These are phyloP conservation scores for Epinephelus lanceolatus DNA, from an alignment of 2,113 vertebrate species.

Conservation along the genomic window DNA sequence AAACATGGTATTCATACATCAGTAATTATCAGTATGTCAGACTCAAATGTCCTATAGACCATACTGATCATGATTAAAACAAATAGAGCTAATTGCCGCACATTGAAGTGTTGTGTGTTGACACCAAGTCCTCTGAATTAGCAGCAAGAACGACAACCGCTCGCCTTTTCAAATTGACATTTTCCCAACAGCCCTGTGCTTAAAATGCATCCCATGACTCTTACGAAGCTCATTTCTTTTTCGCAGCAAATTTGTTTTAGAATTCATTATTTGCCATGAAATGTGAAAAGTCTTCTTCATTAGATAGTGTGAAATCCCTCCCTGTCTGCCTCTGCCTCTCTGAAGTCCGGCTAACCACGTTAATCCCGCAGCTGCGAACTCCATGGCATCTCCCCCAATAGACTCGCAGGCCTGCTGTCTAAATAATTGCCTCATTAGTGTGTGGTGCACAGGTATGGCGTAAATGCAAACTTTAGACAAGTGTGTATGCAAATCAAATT, in stretches of 20 bases:
- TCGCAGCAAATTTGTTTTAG: slow-evolving; percentile 76
- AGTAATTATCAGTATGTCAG: slow-evolving; percentile 70
- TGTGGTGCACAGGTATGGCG: slow-evolving; percentile 76
- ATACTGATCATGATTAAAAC: slow-evolving; percentile 81
- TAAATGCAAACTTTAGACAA: slow-evolving; percentile 77
- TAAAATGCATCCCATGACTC: slow-evolving; percentile 72
- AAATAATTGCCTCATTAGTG: slow-evolving; percentile 86
- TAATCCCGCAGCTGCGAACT: slow-evolving; percentile 70
- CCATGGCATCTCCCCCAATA: slow-evolving; percentile 59
- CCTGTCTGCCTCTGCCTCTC: slow-evolving; percentile 73
- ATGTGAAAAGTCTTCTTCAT: slow-evolving; percentile 83
- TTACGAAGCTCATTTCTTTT: slow-evolving; percentile 72
- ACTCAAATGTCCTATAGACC: slow-evolving; percentile 68
- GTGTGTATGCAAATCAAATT: slow-evolving; percentile 77
- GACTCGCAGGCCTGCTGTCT: slow-evolving; percentile 72
- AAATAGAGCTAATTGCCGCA: slow-evolving; percentile 27
- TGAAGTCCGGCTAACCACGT: slow-evolving; percentile 80
- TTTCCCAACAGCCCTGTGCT: slow-evolving; percentile 53
- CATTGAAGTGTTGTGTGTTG: slow-evolving; percentile 53
- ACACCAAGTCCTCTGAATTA: slow-evolving; percentile 63
- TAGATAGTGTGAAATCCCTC: slow-evolving; percentile 79
- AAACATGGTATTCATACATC: slow-evolving; percentile 55
- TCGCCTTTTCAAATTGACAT: slow-evolving; percentile 68
- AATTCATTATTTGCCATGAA: slow-evolving; percentile 85
- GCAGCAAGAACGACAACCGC: slow-evolving; percentile 75